Evolutionary conservation across 2,113 vertebrate genomes (phyloP).

Genomic region (Oryctolagus cuniculus): mOryCun1.1 NC_091441.1:11618501-11619000

Average conservation of each 20-base stretch:
- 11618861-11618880: conserved; percentile 54
- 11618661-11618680: conserved; percentile 90
- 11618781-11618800: conserved; percentile 79
- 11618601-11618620: conserved; percentile 91
- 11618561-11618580: conserved; percentile 90
- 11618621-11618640: conserved; percentile 86
- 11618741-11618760: conserved; percentile 86
- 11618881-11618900: neutral
- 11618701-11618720: conserved; percentile 84
- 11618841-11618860: conserved; percentile 78
- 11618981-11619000: neutral
- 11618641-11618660: conserved; percentile 84
- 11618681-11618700: conserved; percentile 88
- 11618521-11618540: conserved; percentile 84
- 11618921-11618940: neutral
- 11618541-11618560: conserved; percentile 84
- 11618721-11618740: conserved; percentile 85
- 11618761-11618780: conserved; percentile 84
- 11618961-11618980: neutral
- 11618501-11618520: conserved; percentile 85
- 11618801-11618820: conserved; percentile 75
- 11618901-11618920: neutral
- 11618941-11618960: neutral
- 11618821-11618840: conserved; percentile 77
- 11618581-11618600: conserved; percentile 90